phyloP scores from a whole-genome alignment of 1,140 invertebrate genomes.

The Apis dorsata region DNA sequence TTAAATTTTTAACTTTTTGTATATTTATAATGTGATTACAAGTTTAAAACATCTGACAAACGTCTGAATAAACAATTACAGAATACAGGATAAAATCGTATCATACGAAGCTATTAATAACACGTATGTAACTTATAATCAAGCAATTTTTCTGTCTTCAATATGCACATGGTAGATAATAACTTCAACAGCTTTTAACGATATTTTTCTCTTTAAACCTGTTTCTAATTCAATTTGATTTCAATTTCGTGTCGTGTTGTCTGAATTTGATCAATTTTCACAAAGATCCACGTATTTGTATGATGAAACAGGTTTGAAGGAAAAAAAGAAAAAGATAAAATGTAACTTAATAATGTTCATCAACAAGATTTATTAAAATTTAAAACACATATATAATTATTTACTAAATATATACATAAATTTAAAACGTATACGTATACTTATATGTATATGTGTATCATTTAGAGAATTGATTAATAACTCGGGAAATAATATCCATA shows the following conservation, averaged over 20 bases:
- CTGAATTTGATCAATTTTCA: no score
- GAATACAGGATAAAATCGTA: slow-evolving; percentile 20
- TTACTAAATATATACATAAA: no score
- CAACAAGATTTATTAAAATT: no score
- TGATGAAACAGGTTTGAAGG: neutral
- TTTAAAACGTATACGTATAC: no score
- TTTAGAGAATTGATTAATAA: slow-evolving; percentile 53
- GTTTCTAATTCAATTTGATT: neutral
- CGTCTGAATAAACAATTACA: slow-evolving; percentile 13
- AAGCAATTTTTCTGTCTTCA: slow-evolving; percentile 6
- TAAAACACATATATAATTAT: no score
- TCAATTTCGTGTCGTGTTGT: neutral
- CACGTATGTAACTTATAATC: slow-evolving; percentile 2
- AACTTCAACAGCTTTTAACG: neutral
- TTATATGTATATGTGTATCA: neutral
- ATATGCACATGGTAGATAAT: slow-evolving; percentile 2
- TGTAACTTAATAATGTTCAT: neutral
- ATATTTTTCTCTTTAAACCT: neutral
- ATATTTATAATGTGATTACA: neutral
- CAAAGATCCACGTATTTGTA: neutral
- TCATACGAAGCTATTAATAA: slow-evolving; percentile 53
- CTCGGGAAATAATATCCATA: slow-evolving; percentile 87
- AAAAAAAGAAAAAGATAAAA: neutral
- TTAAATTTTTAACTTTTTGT: neutral
- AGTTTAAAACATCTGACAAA: neutral